Evolutionary conservation across 1,140 invertebrate species (phyloP).

Genomic region (Lepidotrigona ventralis): DNA sequence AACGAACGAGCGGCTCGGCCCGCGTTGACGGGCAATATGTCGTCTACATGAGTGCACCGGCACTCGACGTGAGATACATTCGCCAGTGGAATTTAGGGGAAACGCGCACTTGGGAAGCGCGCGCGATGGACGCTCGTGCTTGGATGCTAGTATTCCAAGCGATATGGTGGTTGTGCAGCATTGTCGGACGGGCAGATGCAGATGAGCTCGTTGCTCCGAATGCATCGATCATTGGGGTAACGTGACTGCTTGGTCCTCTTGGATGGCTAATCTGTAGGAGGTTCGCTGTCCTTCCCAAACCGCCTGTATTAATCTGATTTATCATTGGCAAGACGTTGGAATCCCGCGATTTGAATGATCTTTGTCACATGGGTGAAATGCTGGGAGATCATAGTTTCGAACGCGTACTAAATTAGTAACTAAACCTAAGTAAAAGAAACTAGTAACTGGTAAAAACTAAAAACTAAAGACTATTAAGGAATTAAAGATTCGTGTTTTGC

Average conservation of each 20-base stretch:
- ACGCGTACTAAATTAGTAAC: too few relatives aligned
- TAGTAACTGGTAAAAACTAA: too few relatives aligned
- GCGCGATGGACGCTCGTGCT: constrained; percentile 29
- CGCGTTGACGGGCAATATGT: constrained; percentile 79
- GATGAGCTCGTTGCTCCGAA: constrained; percentile 70
- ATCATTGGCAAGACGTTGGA: constrained; percentile 71
- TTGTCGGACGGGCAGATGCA: constrained; percentile 68
- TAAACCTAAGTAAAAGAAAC: too few relatives aligned
- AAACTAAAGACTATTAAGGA: too few relatives aligned
- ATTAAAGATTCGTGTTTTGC: too few relatives aligned
- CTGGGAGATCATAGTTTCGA: too few relatives aligned
- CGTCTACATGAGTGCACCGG: constrained; percentile 75
- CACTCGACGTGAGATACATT: constrained; percentile 70
- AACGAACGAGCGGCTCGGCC: constrained; percentile 76
- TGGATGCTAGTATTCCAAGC: constrained; percentile 17
- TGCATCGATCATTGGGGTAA: constrained; percentile 74
- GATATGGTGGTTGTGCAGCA: not conserved
- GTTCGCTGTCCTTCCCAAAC: constrained; percentile 68
- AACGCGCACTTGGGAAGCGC: constrained; percentile 26
- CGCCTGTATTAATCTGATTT: constrained; percentile 73
- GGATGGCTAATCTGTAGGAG: constrained; percentile 72
- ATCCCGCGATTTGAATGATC: not conserved
- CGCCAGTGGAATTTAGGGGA: constrained; percentile 61
- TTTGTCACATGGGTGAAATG: not conserved
- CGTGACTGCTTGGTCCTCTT: constrained; percentile 58